Evolutionary conservation across 2,113 vertebrate species (phyloP).

Genomic region (Pongo abelii): DNA sequence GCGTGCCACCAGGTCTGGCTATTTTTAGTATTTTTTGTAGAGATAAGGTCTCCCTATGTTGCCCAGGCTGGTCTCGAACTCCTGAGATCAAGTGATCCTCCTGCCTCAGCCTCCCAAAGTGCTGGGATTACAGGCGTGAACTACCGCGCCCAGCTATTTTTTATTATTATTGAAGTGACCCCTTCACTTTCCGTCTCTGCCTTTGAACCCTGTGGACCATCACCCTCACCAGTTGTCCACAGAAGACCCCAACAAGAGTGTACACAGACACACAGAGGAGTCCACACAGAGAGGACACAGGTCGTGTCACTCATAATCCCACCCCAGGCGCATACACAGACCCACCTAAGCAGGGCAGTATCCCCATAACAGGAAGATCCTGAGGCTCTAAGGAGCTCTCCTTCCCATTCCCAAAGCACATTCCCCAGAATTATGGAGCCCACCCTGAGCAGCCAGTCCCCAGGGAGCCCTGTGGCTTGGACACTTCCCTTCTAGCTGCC

Average conservation of each 20-base stretch:
- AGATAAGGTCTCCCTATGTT: too few relatives aligned
- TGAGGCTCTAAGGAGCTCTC: neutral
- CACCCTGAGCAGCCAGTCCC: conserved; percentile 6
- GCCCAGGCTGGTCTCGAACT: neutral
- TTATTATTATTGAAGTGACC: neutral
- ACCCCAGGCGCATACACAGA: neutral
- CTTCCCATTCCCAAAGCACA: neutral
- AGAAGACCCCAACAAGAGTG: neutral
- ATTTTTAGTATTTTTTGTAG: too few relatives aligned
- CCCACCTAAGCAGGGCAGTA: neutral
- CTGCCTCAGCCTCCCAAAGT: neutral
- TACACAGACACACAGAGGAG: neutral
- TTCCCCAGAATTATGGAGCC: neutral
- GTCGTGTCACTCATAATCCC: neutral
- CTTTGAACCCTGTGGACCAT: neutral
- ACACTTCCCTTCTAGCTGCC: conserved; percentile 31
- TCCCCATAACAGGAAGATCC: neutral
- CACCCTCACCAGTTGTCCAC: neutral
- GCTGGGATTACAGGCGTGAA: neutral
- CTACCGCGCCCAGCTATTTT: neutral
- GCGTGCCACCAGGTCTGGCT: too few relatives aligned
- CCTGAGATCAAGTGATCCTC: neutral
- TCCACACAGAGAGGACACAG: neutral
- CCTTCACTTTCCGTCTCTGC: neutral
- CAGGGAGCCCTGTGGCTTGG: neutral